Evolutionary conservation across 2,113 vertebrate genomes (phyloP).

Genomic region (Mobula birostris): DNA sequence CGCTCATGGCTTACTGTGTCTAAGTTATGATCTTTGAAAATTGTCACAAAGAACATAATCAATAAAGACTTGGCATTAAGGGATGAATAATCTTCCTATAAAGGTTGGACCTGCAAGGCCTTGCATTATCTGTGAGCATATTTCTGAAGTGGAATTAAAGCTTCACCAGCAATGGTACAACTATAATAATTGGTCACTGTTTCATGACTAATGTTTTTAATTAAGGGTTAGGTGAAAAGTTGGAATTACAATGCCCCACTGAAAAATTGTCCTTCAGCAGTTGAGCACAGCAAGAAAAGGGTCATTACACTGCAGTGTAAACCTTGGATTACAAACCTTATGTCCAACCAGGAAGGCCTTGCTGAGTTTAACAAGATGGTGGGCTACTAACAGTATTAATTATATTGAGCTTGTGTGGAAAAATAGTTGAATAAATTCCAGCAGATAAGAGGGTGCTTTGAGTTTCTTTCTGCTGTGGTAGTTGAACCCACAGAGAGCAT

Average conservation of each 20-base stretch:
- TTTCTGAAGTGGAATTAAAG: not conserved
- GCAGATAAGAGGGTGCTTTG: not conserved
- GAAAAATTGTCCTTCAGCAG: not conserved
- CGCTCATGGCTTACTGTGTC: not conserved
- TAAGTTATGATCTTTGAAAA: not conserved
- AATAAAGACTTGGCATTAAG: not conserved
- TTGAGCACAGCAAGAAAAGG: not conserved
- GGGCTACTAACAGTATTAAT: not conserved
- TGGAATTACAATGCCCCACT: not conserved
- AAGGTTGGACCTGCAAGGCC: not conserved
- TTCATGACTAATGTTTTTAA: not conserved
- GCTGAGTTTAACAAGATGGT: not conserved
- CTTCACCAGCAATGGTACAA: not conserved
- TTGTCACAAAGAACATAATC: not conserved
- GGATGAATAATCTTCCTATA: conserved; percentile 7
- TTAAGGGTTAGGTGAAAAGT: conserved; percentile 1
- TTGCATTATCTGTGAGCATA: not conserved
- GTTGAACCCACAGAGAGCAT: not conserved
- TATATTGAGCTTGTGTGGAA: not conserved
- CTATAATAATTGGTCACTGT: not conserved
- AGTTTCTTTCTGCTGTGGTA: not conserved
- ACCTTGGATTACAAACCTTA: not conserved
- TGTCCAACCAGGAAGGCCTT: not conserved
- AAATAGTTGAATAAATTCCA: not conserved
- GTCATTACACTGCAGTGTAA: not conserved